Evolutionary conservation across 30 jellyfish, hydroid and myxozoan species (phyloP).

Genomic region (Chrysaora quinquecirrha): DNA sequence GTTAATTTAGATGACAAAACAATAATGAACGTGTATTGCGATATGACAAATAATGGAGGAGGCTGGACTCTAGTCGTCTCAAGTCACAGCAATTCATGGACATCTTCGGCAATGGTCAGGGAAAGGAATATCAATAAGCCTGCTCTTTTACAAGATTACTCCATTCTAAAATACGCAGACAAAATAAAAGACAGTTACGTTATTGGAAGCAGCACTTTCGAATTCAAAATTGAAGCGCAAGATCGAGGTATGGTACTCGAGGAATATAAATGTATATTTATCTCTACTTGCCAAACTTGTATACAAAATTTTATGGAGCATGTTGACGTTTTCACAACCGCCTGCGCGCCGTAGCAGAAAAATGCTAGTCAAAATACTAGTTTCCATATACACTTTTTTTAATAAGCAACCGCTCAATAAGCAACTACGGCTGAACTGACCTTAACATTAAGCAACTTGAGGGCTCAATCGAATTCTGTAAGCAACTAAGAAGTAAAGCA

Average conservation of each 20-base stretch:
- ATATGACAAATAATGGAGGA: conserved; percentile 96
- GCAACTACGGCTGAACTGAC: no score
- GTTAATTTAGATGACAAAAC: conserved; percentile 44
- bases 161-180: conserved; percentile 81
- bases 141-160: conserved; percentile 58
- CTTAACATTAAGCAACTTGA: no score
- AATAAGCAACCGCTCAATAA: no score
- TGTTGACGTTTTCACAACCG: no score
- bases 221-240: conserved; percentile 88
- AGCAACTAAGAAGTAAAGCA: no score
- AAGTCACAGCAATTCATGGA: conserved; percentile 81
- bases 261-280: no score
- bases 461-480: no score
- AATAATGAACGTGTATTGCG: conserved; percentile 84
- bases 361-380: no score
- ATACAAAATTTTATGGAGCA: no score
- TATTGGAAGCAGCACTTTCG: conserved; percentile 47
- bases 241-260: conserved; percentile 73
- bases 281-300: no score
- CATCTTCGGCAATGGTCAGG: conserved; percentile 58
- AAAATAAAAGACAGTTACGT: conserved; percentile 65
- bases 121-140: conserved; percentile 75
- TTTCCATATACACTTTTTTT: no score
- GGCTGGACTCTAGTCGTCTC: conserved; percentile 97
- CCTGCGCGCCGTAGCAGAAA: no score